Conservation (phyloP, 2,113 vertebrate species). For the Gobio gobio region DNA sequence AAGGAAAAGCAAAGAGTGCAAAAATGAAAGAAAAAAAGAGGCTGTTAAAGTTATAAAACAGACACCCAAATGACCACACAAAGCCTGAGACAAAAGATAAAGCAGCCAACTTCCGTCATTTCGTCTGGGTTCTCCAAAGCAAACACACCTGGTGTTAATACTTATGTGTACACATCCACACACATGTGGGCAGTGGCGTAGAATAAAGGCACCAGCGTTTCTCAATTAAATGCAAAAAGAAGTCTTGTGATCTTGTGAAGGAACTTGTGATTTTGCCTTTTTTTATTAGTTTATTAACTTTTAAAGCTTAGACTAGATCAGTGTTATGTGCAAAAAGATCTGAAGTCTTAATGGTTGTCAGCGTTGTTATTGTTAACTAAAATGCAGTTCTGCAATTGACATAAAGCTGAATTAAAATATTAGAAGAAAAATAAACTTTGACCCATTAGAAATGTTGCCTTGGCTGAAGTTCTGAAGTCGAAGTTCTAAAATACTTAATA, state of each 20-base stretch:
- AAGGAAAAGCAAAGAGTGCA: background rate
- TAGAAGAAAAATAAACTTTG: background rate
- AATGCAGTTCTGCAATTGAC: background rate
- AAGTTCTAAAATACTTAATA: background rate
- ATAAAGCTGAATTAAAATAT: background rate
- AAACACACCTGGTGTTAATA: conserved; percentile 55
- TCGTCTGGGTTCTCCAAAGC: conserved; percentile 51
- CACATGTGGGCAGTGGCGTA: background rate
- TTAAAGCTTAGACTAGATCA: background rate
- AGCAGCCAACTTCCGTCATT: conserved; percentile 52
- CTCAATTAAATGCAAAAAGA: conserved; percentile 1
- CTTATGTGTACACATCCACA: conserved; percentile 24
- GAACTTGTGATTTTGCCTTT: background rate
- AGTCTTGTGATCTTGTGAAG: too few relatives aligned
- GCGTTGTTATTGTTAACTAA: background rate
- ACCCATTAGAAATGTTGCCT: too few relatives aligned
- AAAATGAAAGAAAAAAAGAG: conserved; percentile 32
- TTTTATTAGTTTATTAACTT: background rate
- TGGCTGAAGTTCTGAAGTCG: too few relatives aligned
- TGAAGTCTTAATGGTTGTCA: background rate
- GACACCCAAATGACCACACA: conserved; percentile 61
- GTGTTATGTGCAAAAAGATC: background rate
- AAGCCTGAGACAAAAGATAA: conserved; percentile 53
- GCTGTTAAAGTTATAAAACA: conserved; percentile 57
- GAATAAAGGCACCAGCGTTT: background rate